These are phyloP conservation scores for Drosophila anomelani DNA, from an alignment of 2,888 invertebrate genomes.

Conservation along the genomic window DNA sequence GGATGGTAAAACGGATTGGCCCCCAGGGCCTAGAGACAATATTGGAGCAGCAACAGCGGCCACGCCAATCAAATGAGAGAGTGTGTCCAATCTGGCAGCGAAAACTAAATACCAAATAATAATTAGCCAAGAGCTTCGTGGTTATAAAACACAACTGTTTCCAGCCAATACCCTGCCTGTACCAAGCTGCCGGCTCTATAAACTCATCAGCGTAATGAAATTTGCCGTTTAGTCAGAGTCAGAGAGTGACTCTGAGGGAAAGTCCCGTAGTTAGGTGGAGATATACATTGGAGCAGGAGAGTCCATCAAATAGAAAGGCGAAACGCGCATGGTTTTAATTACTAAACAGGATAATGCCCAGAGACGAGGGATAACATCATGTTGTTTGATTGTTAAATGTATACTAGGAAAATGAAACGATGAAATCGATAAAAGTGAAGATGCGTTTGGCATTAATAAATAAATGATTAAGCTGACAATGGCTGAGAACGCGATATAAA, in stretches of 20 bases:
- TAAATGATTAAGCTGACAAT: slow-evolving; percentile 5
- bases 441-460: slow-evolving; percentile 29
- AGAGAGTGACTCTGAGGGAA: slow-evolving; percentile 29
- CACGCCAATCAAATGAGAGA: slow-evolving; percentile 27
- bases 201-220: slow-evolving; percentile 77
- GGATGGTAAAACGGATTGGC: slow-evolving; percentile 26
- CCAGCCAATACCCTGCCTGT: slow-evolving; percentile 6
- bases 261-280: slow-evolving; percentile 23
- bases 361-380: slow-evolving; percentile 46
- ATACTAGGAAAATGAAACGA: slow-evolving; percentile 61
- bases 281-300: slow-evolving; percentile 23
- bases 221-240: slow-evolving; percentile 44
- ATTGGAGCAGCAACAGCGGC: slow-evolving; percentile 51
- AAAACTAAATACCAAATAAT: slow-evolving; percentile 52
- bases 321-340: slow-evolving; percentile 70
- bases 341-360: slow-evolving; percentile 38
- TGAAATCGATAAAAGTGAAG: slow-evolving; percentile 36
- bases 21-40: slow-evolving; percentile 52
- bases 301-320: slow-evolving; percentile 58
- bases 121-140: slow-evolving; percentile 46
- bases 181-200: slow-evolving; percentile 69
- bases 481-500: slow-evolving; percentile 51
- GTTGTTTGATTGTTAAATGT: slow-evolving; percentile 65
- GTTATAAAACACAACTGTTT: slow-evolving; percentile 51
- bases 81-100: slow-evolving; percentile 9